These are phyloP conservation scores for Stomatorhinus ivindoensis DNA, from an alignment of 2,113 vertebrate species.

Conservation along the genomic window DNA sequence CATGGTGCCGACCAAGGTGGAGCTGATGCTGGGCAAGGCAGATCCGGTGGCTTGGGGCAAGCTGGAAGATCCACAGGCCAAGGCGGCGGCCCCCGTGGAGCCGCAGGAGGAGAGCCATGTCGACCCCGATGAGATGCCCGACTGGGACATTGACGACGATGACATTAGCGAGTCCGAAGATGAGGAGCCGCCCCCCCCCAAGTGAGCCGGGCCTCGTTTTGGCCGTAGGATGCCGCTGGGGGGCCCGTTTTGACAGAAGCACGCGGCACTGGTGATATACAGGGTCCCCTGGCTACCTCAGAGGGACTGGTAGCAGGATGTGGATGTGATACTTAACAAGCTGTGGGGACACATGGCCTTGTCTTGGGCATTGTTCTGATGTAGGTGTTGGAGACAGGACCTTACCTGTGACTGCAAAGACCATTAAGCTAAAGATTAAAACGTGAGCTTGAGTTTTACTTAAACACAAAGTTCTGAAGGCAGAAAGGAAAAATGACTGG, in stretches of 20 bases:
- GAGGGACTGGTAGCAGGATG: background rate
- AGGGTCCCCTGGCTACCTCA: background rate
- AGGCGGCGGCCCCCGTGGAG: conserved; percentile 29
- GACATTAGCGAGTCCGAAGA: conserved; percentile 71
- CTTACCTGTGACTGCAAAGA: background rate
- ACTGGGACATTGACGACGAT: conserved; percentile 62
- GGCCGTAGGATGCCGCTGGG: background rate
- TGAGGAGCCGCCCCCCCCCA: background rate
- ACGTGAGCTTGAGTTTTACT: background rate
- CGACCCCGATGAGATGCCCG: background rate
- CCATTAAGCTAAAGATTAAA: background rate
- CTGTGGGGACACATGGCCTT: background rate
- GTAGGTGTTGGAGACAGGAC: background rate
- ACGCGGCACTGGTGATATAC: background rate
- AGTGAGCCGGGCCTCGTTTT: background rate
- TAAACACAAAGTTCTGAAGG: too few relatives aligned
- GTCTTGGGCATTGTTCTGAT: background rate
- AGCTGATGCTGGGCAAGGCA: conserved; percentile 75
- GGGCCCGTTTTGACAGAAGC: background rate
- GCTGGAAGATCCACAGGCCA: conserved; percentile 71
- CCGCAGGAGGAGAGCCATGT: conserved; percentile 24
- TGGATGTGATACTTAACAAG: background rate
- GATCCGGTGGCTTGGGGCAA: conserved; percentile 76
- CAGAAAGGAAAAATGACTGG: too few relatives aligned
- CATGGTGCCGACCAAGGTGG: conserved; percentile 84